Percentiles rank a stretch among this genome's conserved stretches.
phyloP scores from a whole-genome alignment of 2,888 invertebrate species.

The Gryllus longicercus region DNA sequence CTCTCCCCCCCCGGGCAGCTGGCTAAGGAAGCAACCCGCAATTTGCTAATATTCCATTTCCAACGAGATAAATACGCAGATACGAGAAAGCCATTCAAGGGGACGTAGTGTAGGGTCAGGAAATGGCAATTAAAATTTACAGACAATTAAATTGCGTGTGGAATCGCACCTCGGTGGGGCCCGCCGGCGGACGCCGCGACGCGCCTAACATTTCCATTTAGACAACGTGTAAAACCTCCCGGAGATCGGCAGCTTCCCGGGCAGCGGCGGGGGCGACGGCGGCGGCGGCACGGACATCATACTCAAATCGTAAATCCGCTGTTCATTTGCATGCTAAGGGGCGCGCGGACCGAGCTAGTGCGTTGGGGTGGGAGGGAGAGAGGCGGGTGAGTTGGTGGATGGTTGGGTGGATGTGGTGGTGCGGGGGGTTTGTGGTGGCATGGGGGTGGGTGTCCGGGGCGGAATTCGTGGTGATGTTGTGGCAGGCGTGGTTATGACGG shows the following conservation, averaged over 20 bases:
- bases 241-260: neutral
- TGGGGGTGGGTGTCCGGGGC: no score
- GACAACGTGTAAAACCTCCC: neutral
- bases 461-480: no score
- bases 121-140: conserved; percentile 3
- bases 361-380: neutral
- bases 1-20: neutral
- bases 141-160: neutral
- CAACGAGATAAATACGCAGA: neutral
- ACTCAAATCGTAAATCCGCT: neutral
- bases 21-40: neutral
- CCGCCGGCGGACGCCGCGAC: neutral
- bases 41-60: neutral
- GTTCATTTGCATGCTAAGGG: conserved; percentile 4
- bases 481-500: no score
- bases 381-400: neutral
- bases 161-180: neutral
- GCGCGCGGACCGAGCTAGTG: neutral
- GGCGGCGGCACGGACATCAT: neutral
- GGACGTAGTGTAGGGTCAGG: neutral
- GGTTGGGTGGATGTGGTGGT: no score
- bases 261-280: neutral
- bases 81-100: neutral
- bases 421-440: no score
- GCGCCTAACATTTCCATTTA: conserved; percentile 6